These are phyloP conservation scores for Agonopterix arenella DNA, from an alignment of 2,888 invertebrate species.

Conservation along the genomic window DNA sequence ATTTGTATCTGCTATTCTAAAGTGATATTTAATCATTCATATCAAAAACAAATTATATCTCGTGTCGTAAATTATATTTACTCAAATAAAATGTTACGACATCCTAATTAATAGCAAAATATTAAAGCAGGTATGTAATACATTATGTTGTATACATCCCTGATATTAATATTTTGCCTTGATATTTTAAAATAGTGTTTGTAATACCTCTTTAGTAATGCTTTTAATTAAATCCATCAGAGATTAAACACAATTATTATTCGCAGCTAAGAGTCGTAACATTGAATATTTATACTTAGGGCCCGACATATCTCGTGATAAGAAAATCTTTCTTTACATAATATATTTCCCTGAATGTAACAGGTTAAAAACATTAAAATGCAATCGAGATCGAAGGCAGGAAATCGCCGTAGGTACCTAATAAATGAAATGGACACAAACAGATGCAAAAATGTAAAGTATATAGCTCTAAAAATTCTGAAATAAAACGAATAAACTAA, in stretches of 20 bases:
- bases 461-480: too few relatives aligned
- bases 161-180: neutral
- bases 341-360: slow-evolving; percentile 3
- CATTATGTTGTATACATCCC: too few relatives aligned
- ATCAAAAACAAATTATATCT: too few relatives aligned
- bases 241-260: slow-evolving; percentile 12
- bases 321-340: slow-evolving; percentile 12
- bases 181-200: neutral
- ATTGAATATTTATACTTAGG: slow-evolving; percentile 5
- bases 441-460: too few relatives aligned
- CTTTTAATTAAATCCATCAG: slow-evolving; percentile 6
- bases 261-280: slow-evolving; percentile 4
- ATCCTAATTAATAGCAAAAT: too few relatives aligned
- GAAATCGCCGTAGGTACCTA: neutral
- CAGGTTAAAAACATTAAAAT: slow-evolving; percentile 4
- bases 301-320: slow-evolving; percentile 11
- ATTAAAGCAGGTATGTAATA: too few relatives aligned
- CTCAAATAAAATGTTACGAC: too few relatives aligned
- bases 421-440: neutral
- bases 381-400: slow-evolving; percentile 5
- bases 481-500: too few relatives aligned
- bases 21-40: too few relatives aligned
- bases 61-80: too few relatives aligned
- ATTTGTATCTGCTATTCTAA: too few relatives aligned
- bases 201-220: slow-evolving; percentile 2